These are phyloP conservation scores for Pachycephala philippinensis DNA, from an alignment of 2,113 vertebrate species.

Conservation along the genomic window DNA sequence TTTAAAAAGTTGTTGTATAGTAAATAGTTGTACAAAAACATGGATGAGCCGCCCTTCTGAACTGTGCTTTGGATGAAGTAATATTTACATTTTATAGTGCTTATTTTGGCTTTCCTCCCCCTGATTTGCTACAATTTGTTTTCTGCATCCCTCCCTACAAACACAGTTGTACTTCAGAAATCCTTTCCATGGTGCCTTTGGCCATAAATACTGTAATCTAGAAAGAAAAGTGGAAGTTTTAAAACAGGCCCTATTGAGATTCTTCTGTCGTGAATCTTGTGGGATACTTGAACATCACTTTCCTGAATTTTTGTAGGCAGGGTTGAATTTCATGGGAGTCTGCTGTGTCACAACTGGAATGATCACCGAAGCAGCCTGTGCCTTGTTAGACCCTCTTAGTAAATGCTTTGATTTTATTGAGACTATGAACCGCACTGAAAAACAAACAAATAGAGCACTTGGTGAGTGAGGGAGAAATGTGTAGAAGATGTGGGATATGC, in stretches of 20 bases:
- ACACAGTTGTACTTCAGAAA: not conserved
- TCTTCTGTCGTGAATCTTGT: not conserved
- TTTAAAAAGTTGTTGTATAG: not conserved
- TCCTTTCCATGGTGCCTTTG: not conserved
- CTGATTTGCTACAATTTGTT: not conserved
- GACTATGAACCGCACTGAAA: not conserved
- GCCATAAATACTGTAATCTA: not conserved
- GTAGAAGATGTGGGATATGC: not conserved
- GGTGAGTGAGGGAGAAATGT: not conserved
- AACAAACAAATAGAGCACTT: not conserved
- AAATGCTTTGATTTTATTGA: not conserved
- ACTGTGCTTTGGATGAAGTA: not conserved
- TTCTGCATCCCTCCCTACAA: not conserved
- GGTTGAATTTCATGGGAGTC: not conserved
- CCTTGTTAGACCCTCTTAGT: not conserved
- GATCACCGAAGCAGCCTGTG: not conserved
- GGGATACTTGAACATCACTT: not conserved
- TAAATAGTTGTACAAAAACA: not conserved
- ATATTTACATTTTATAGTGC: constrained; percentile 3
- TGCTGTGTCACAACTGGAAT: not conserved
- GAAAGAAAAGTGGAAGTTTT: not conserved
- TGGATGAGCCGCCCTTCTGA: not conserved
- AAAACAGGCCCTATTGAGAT: not conserved
- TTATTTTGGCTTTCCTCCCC: constrained; percentile 5
- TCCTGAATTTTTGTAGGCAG: not conserved